phyloP scores from a whole-genome alignment of 1,140 invertebrate genomes.

The Tetramorium simillimum region DNA sequence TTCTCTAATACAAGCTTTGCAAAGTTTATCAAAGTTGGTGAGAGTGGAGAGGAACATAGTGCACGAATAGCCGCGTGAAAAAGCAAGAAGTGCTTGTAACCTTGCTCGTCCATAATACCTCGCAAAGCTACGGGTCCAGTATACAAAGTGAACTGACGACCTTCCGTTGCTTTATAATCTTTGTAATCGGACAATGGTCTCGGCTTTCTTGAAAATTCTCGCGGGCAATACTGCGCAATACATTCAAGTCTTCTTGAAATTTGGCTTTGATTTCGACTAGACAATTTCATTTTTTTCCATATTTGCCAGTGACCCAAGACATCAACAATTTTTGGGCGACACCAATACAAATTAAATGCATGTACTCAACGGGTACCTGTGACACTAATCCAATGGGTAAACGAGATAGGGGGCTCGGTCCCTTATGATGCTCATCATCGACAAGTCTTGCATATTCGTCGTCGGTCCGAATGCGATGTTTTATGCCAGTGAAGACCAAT shows the following conservation, averaged over 20 bases:
- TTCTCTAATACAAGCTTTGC: no score
- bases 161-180: no score
- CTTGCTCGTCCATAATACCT: no score
- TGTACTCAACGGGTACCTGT: neutral
- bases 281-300: conserved; percentile 25
- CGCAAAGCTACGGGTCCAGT: no score
- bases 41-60: no score
- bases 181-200: no score
- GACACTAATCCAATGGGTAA: neutral
- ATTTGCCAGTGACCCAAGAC: neutral
- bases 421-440: neutral
- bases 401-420: neutral
- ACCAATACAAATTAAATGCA: conserved; percentile 6
- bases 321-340: conserved; percentile 5
- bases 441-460: neutral
- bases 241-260: conserved; percentile 18
- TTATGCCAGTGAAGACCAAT: neutral
- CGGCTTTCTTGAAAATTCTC: conserved; percentile 23
- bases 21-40: no score
- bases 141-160: no score
- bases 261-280: neutral
- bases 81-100: no score
- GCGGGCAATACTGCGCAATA: neutral
- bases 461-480: neutral
- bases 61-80: no score